Evolutionary conservation across 2,113 vertebrate genomes (phyloP).

Genomic region (Ophiodon elongatus): DNA sequence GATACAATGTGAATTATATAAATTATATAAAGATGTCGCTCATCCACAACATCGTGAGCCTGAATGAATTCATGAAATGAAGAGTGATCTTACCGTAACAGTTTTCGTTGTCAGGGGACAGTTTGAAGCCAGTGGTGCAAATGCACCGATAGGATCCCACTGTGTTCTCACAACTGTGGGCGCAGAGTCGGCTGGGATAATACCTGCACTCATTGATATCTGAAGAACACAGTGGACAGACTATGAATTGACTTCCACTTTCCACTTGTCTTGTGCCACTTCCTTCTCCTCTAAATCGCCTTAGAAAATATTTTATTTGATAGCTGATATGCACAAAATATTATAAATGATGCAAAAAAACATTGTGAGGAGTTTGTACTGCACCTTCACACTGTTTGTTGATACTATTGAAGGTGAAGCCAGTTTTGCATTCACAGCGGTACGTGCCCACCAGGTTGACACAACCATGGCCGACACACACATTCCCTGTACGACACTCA

Average conservation of each 20-base stretch:
- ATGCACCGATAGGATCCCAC: slow-evolving; percentile 92
- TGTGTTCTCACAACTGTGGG: slow-evolving; percentile 94
- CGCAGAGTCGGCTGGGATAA: slow-evolving; percentile 90
- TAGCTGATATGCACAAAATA: background rate
- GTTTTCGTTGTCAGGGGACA: slow-evolving; percentile 87
- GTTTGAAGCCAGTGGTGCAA: slow-evolving; percentile 90
- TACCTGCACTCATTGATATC: slow-evolving; percentile 93
- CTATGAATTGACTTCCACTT: background rate
- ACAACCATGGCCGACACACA: slow-evolving; percentile 88
- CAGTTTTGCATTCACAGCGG: slow-evolving; percentile 90
- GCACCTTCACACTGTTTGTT: slow-evolving; percentile 89
- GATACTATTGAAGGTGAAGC: slow-evolving; percentile 90
- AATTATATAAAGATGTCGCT: background rate
- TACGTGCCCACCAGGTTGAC: slow-evolving; percentile 90
- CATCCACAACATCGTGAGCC: background rate
- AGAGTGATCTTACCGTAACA: slow-evolving; percentile 87
- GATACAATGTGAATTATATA: background rate
- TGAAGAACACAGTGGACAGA: slow-evolving; percentile 54
- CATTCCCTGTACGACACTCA: slow-evolving; percentile 87
- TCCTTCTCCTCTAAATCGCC: background rate
- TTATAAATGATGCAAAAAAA: background rate
- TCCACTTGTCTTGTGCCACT: background rate
- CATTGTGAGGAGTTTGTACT: background rate
- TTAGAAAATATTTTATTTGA: background rate
- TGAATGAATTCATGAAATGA: background rate